Evolutionary conservation across 2,113 vertebrate genomes (phyloP).

Genomic region (Spea bombifrons): DNA sequence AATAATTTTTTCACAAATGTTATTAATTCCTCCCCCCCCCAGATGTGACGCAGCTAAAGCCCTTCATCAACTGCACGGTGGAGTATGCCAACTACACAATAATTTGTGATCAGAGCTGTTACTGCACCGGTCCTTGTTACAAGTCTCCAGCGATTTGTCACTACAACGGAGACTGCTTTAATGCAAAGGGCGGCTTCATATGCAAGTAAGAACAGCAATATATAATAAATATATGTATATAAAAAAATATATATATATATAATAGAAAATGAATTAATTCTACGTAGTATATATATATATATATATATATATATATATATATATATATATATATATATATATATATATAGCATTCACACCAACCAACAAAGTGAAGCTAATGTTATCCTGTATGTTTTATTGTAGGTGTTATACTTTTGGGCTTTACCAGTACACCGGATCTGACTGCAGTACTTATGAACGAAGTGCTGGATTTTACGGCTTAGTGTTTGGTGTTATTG

Average conservation of each 20-base stretch:
- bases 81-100: background rate
- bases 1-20: too few relatives aligned
- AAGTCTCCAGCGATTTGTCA: slow-evolving; percentile 14
- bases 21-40: background rate
- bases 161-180: slow-evolving; percentile 20
- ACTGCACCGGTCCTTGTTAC: slow-evolving; percentile 33
- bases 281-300: too few relatives aligned
- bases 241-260: too few relatives aligned
- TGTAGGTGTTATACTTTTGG: slow-evolving; percentile 56
- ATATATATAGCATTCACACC: too few relatives aligned
- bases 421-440: slow-evolving; percentile 58
- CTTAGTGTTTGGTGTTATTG: slow-evolving; percentile 63
- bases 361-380: background rate
- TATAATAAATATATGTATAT: background rate
- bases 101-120: slow-evolving; percentile 4
- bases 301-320: too few relatives aligned
- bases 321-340: background rate
- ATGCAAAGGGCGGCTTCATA: background rate
- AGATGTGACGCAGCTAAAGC: slow-evolving; percentile 10
- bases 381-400: background rate
- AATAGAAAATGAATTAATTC: too few relatives aligned
- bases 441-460: slow-evolving; percentile 57
- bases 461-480: slow-evolving; percentile 62
- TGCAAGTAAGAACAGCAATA: slow-evolving; percentile 22
- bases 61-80: slow-evolving; percentile 1